A percentile compares a stretch with the other conserved stretches of the same genome.
Conservation (phyloP, 2,888 invertebrate species). For the Parnassius apollo region DNA sequence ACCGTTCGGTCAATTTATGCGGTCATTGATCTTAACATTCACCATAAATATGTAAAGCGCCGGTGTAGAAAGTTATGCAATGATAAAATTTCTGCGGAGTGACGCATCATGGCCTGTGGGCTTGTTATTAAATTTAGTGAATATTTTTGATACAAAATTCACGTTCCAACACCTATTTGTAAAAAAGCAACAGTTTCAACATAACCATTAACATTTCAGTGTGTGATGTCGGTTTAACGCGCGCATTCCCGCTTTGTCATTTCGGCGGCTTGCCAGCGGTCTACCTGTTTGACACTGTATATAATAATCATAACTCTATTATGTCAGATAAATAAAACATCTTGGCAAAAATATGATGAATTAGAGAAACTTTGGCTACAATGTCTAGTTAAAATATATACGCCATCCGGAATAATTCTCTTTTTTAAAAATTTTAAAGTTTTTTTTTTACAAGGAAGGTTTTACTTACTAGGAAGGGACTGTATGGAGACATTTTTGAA, state of each 20-base stretch:
- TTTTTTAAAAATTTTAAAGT: too few species aligned
- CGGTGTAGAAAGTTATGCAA: too few species aligned
- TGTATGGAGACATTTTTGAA: background rate
- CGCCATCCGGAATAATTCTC: too few species aligned
- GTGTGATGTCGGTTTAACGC: constrained; percentile 45
- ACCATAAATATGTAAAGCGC: too few species aligned
- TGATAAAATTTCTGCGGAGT: background rate
- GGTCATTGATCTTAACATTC: constrained; percentile 8
- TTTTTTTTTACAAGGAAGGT: too few species aligned
- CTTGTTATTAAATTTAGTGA: constrained; percentile 10
- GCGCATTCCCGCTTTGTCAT: constrained; percentile 53
- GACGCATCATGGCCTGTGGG: constrained; percentile 3
- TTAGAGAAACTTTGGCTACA: too few species aligned
- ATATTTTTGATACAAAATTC: constrained; percentile 7
- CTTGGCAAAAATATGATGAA: too few species aligned
- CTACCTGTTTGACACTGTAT: constrained; percentile 31
- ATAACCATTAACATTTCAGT: constrained; percentile 63
- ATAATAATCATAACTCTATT: constrained; percentile 20
- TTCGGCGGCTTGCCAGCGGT: constrained; percentile 44
- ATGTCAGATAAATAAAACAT: constrained; percentile 2
- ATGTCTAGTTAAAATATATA: too few species aligned
- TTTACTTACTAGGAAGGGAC: too few species aligned
- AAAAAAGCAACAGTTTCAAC: constrained; percentile 45
- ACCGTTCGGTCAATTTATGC: constrained; percentile 3
- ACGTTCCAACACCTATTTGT: constrained; percentile 14